Conservation (phyloP, 2,888 invertebrate genomes). For the Drosophila falleni region DNA sequence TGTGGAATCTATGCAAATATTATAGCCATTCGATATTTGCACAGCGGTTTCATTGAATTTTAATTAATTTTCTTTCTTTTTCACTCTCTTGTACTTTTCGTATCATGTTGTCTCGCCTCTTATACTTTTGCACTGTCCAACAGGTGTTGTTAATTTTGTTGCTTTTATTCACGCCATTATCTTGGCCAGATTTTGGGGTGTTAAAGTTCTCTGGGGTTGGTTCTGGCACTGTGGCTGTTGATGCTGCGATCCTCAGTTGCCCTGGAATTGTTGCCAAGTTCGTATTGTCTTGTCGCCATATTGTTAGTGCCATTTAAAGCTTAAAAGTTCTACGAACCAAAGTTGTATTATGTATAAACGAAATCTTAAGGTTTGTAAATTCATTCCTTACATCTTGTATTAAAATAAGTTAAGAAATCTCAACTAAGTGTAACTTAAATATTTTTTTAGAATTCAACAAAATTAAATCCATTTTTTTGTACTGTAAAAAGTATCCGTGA, state of each 20-base stretch:
- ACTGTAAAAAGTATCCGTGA: background rate
- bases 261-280: slow-evolving; percentile 65
- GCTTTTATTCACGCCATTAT: slow-evolving; percentile 57
- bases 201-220: slow-evolving; percentile 10
- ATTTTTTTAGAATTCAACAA: background rate
- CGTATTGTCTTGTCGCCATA: slow-evolving; percentile 55
- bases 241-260: slow-evolving; percentile 61
- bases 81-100: background rate
- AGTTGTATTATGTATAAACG: slow-evolving; percentile 25
- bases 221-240: slow-evolving; percentile 5
- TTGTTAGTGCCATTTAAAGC: slow-evolving; percentile 30
- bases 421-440: background rate
- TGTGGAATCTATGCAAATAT: slow-evolving; percentile 43
- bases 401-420: background rate
- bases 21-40: slow-evolving; percentile 60
- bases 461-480: background rate
- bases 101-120: slow-evolving; percentile 22
- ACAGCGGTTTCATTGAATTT: slow-evolving; percentile 51
- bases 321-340: slow-evolving; percentile 1
- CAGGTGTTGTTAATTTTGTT: slow-evolving; percentile 36
- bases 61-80: slow-evolving; percentile 59
- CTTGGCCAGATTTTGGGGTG: slow-evolving; percentile 41
- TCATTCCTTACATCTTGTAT: background rate
- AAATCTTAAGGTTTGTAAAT: slow-evolving; percentile 48
- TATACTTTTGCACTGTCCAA: slow-evolving; percentile 17